These are phyloP conservation scores for Agelas oroides DNA, from an alignment of 37 sponge, comb jelly and placozoan genomes.

Conservation along the genomic window DNA sequence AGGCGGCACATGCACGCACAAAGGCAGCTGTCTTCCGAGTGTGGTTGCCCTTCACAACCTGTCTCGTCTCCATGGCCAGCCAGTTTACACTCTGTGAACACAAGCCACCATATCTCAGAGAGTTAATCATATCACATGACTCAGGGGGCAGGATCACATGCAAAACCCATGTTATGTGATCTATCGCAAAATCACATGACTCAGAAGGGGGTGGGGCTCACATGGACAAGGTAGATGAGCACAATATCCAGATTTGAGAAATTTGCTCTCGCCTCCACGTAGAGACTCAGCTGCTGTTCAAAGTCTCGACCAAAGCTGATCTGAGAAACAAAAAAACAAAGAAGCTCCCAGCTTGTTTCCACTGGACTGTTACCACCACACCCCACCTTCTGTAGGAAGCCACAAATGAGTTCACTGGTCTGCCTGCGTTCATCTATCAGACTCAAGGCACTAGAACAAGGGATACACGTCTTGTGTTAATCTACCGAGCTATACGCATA, in stretches of 20 bases:
- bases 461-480: no score
- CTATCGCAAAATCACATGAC: no score
- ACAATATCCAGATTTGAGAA: slow-evolving; percentile 93
- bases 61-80: slow-evolving; percentile 83
- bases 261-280: slow-evolving; percentile 89
- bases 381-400: slow-evolving; percentile 71
- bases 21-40: slow-evolving; percentile 94
- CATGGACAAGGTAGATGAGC: slow-evolving; percentile 89
- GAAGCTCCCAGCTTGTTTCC: background rate
- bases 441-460: slow-evolving; percentile 82
- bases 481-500: background rate
- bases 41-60: slow-evolving; percentile 82
- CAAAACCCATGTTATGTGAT: no score
- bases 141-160: no score
- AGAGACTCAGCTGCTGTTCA: slow-evolving; percentile 98
- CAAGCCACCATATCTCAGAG: background rate
- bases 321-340: slow-evolving; percentile 14
- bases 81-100: slow-evolving; percentile 73
- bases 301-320: slow-evolving; percentile 89
- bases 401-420: slow-evolving; percentile 62
- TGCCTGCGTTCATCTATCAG: slow-evolving; percentile 89
- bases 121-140: no score
- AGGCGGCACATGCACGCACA: slow-evolving; percentile 96
- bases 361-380: no score
- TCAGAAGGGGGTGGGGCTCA: no score